Evolutionary conservation across 2,888 invertebrate genomes (phyloP).

Genomic region (Palloptera scutellata): DNA sequence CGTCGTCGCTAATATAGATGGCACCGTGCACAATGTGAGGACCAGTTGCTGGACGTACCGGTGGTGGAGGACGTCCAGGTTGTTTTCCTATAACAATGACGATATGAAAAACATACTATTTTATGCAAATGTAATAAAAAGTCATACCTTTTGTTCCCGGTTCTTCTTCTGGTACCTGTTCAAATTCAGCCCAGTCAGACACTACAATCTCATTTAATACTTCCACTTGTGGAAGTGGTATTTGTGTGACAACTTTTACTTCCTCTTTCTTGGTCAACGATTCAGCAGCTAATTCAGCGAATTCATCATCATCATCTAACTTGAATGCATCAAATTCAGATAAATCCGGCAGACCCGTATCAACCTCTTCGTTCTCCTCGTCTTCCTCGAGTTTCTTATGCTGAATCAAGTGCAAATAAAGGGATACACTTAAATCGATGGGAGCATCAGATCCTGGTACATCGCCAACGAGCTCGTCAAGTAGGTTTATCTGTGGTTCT

Average conservation of each 20-base stretch:
- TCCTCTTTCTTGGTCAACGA: slow-evolving; percentile 72
- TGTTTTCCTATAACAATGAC: slow-evolving; percentile 51
- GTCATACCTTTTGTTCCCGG: slow-evolving; percentile 52
- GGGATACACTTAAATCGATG: slow-evolving; percentile 75
- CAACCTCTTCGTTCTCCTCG: slow-evolving; percentile 38
- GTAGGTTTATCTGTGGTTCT: slow-evolving; percentile 69
- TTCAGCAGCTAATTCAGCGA: slow-evolving; percentile 80
- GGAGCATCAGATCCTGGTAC: slow-evolving; percentile 70
- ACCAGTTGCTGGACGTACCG: slow-evolving; percentile 57
- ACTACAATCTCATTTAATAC: slow-evolving; percentile 65
- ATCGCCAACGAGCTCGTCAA: slow-evolving; percentile 78
- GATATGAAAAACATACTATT: not conserved
- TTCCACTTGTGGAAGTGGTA: slow-evolving; percentile 63
- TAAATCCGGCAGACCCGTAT: slow-evolving; percentile 55
- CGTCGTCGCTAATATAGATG: slow-evolving; percentile 61
- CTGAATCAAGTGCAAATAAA: slow-evolving; percentile 68
- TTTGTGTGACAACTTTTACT: slow-evolving; percentile 59
- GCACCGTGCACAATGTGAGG: slow-evolving; percentile 58
- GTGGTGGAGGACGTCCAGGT: slow-evolving; percentile 61
- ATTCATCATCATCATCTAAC: slow-evolving; percentile 77
- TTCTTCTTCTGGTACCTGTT: slow-evolving; percentile 65
- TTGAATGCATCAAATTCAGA: slow-evolving; percentile 70
- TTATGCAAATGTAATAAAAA: slow-evolving; percentile 36
- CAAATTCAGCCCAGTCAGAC: slow-evolving; percentile 75
- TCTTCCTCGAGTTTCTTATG: slow-evolving; percentile 57